These are phyloP conservation scores for Poeciliopsis infans DNA, from an alignment of 2,797 vertebrate genomes.

Conservation along the genomic window DNA sequence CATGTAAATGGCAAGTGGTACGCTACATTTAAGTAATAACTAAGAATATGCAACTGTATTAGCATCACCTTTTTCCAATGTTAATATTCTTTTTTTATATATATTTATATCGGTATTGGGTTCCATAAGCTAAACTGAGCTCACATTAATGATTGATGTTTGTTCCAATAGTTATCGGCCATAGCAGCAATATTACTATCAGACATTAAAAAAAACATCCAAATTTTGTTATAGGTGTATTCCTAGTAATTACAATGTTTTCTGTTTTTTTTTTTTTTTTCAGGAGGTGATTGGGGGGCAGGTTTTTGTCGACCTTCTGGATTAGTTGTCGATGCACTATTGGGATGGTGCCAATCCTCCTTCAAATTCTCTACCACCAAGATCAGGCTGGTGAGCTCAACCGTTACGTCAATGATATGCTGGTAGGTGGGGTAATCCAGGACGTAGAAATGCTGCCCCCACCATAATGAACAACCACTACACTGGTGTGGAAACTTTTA, in stretches of 20 bases:
- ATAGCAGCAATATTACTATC: too few relatives aligned
- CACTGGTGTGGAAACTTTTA: too few relatives aligned
- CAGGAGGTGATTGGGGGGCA: too few relatives aligned
- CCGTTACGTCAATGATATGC: too few relatives aligned
- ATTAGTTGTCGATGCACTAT: too few relatives aligned
- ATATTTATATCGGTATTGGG: background rate
- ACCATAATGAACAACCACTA: too few relatives aligned
- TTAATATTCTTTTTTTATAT: background rate
- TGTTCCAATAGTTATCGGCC: background rate
- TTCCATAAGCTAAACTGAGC: background rate
- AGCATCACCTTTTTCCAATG: background rate
- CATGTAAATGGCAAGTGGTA: background rate
- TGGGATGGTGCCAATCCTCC: too few relatives aligned
- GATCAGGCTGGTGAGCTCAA: background rate
- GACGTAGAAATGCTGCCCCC: background rate
- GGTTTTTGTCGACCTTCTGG: too few relatives aligned
- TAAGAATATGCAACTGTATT: background rate
- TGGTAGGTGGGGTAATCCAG: background rate
- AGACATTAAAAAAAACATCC: too few relatives aligned
- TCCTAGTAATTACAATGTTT: too few relatives aligned
- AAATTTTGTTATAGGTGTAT: too few relatives aligned
- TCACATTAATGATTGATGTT: background rate
- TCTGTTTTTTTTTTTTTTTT: too few relatives aligned
- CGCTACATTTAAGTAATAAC: background rate
- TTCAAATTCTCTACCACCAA: background rate